Evolutionary conservation across 2,113 vertebrate species (phyloP).

Genomic region (Glaucidium brasilianum): DNA sequence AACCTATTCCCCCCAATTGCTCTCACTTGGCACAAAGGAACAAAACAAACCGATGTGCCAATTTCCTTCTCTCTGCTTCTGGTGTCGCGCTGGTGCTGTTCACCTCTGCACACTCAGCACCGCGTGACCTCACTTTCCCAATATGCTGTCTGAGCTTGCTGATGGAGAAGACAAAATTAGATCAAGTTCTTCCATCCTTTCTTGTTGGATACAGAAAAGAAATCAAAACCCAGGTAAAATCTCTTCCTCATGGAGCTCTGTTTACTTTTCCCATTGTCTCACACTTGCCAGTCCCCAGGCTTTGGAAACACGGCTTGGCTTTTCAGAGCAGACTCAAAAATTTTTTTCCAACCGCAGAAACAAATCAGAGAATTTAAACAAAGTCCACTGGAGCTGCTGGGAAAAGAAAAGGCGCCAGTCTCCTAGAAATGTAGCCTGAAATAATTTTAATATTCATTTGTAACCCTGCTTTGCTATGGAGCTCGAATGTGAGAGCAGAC

Average conservation of each 20-base stretch:
- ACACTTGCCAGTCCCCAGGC: neutral
- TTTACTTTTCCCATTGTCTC: neutral
- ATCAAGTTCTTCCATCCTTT: neutral
- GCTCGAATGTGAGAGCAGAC: neutral
- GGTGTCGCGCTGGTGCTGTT: neutral
- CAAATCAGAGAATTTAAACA: neutral
- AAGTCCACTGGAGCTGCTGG: neutral
- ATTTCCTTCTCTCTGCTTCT: neutral
- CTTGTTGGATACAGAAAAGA: neutral
- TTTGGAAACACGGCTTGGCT: neutral
- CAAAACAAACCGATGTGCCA: neutral
- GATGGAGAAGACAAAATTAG: neutral
- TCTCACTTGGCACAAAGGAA: neutral
- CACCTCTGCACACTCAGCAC: neutral
- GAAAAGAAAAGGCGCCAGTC: neutral
- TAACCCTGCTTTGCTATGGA: neutral
- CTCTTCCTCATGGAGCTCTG: neutral
- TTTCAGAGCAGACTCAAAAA: neutral
- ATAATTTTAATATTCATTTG: neutral
- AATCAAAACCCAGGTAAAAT: neutral
- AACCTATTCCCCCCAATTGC: neutral
- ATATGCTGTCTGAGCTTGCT: accelerated
- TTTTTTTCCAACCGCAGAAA: neutral
- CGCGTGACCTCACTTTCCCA: neutral
- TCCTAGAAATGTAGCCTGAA: neutral